Evolutionary conservation across 2,113 vertebrate genomes (phyloP), one percentile per base, ranked within the genome.

Genomic region (Atrichornis clamosus): DNA sequence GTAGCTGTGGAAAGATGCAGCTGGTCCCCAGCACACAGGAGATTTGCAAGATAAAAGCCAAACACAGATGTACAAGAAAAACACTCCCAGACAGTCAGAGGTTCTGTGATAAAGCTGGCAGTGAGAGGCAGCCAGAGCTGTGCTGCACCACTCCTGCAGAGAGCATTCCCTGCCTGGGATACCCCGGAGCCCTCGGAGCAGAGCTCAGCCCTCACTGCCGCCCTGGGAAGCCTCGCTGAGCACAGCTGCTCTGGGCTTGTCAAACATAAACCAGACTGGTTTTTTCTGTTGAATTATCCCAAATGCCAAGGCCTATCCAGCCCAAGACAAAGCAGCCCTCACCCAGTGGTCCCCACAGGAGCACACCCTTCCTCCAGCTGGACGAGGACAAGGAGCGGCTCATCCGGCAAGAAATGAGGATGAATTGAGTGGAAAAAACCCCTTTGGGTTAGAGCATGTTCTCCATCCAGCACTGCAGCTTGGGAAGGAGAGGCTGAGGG

Each of bases 401-500:
- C 62, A 32, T 6, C 70, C 8, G 3, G 23, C 41, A 47, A 52
- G 41, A 50, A 78, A 39, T 3, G 17, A 85, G 85, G 59, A 30
- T 4, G 35, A 46, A 26, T 2, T 13, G 46, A 52, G 27, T 0
- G 32, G 33, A n/a, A n/a, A 64, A 33, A 12, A 2, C 0, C 8
- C 50, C 42, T 30, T 35, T 21, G 80, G 24, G n/a, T 42, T 50
- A 10, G 17, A 20, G 33, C 50, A 19, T 0, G 5, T 6, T 22
- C 28, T 53, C 17, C 70, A 49, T 1, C 9, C 53, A 47, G 53
- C 42, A 35, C 18, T 20, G 42, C 60, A 70, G 33, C 19, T 1
- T 9, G 19, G 67, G 32, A 47, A 37, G 63, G 63, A 49, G 15
- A 15, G 23, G 37, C 47, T 59, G 70, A 13, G 80, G 65, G 35